These are phyloP conservation scores for Archilochus colubris DNA, from an alignment of 2,113 vertebrate genomes.

Conservation along the genomic window DNA sequence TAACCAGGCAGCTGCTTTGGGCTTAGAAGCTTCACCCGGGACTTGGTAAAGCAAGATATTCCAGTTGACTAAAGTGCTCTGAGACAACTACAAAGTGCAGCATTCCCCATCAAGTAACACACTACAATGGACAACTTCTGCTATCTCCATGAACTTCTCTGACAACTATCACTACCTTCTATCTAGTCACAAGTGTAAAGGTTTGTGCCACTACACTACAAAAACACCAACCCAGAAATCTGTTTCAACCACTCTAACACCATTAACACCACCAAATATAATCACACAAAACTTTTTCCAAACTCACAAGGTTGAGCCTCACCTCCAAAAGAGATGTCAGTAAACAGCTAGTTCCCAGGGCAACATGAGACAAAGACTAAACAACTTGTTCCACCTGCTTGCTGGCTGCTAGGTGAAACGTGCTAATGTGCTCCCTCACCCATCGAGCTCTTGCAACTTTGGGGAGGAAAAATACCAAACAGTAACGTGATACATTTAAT, in stretches of 20 bases:
- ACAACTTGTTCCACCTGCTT: neutral
- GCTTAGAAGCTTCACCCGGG: neutral
- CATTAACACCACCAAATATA: neutral
- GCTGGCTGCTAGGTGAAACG: too few species aligned
- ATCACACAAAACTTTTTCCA: neutral
- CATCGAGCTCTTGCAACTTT: neutral
- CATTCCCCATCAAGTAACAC: neutral
- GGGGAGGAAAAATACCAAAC: neutral
- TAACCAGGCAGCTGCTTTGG: neutral
- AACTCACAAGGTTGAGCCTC: neutral
- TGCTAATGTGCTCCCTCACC: neutral
- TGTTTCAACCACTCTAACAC: neutral
- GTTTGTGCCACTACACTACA: neutral
- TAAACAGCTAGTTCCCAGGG: neutral
- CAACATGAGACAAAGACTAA: neutral
- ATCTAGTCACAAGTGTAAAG: fast-evolving
- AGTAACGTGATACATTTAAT: fast-evolving
- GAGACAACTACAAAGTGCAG: neutral
- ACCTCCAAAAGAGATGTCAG: neutral
- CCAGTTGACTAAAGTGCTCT: neutral
- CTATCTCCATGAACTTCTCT: neutral
- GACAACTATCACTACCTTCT: too few species aligned
- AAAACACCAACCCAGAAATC: neutral
- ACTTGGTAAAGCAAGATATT: slow-evolving; percentile 45
- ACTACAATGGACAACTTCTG: neutral